phyloP scores from a whole-genome alignment of 1,140 invertebrate genomes.

The Cyphomyrmex costatus region DNA sequence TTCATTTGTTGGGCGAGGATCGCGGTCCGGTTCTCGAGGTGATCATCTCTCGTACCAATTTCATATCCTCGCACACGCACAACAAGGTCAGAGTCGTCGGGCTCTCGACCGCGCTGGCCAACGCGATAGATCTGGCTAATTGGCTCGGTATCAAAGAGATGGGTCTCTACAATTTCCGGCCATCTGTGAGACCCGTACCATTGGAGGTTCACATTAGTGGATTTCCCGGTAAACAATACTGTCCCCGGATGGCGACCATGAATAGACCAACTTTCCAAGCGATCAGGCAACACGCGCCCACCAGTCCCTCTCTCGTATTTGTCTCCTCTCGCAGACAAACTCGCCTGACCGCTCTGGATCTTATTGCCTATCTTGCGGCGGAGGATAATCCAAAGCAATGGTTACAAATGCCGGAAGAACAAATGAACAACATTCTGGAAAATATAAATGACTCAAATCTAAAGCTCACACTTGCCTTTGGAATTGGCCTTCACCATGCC shows the following conservation, averaged over 20 bases:
- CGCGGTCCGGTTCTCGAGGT: conserved; percentile 95
- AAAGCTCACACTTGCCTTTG: conserved; percentile 97
- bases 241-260: conserved; percentile 99
- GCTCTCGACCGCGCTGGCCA: conserved; percentile 98
- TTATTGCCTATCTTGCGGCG: conserved; percentile 96
- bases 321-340: conserved; percentile 99
- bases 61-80: conserved; percentile 95
- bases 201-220: conserved; percentile 97
- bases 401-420: conserved; percentile 94
- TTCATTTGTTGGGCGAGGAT: conserved; percentile 97
- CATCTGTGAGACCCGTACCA: conserved; percentile 98
- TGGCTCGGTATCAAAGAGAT: conserved; percentile 97
- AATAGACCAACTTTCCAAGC: conserved; percentile 99
- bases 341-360: conserved; percentile 97
- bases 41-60: conserved; percentile 96
- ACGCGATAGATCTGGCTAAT: conserved; percentile 98
- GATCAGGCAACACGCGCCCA: conserved; percentile 96
- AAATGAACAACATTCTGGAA: conserved; percentile 92
- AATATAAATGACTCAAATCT: conserved; percentile 96
- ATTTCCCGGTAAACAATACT: conserved; percentile 99
- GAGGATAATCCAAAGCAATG: conserved; percentile 98
- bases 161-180: conserved; percentile 99
- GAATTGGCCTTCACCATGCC: conserved; percentile 99
- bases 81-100: conserved; percentile 95
- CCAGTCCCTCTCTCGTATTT: conserved; percentile 97